Conservation (phyloP, 92 coral and sea anemone genomes). For the Virgularia gustaviana region DNA sequence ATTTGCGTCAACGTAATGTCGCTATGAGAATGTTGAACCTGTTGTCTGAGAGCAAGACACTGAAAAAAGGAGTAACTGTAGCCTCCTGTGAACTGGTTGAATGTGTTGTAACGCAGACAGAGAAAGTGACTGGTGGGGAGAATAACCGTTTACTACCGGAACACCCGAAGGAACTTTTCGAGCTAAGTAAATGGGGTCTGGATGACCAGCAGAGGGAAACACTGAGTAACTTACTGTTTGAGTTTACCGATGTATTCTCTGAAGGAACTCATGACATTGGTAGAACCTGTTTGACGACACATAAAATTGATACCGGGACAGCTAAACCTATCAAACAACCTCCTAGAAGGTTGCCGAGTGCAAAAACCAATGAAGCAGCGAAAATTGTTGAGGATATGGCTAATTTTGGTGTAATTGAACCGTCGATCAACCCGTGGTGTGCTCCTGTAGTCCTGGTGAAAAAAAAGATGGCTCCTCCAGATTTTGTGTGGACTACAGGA, state of each 20-base stretch:
- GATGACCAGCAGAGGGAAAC: background rate
- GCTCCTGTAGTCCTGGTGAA: too few relatives aligned
- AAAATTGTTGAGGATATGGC: conserved; percentile 7
- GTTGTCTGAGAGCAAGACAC: background rate
- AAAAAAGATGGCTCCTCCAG: too few relatives aligned
- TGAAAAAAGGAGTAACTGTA: conserved; percentile 15
- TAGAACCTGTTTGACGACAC: background rate
- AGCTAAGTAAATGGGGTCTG: background rate
- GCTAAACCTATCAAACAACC: background rate
- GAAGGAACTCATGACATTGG: background rate
- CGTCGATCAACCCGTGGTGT: too few relatives aligned
- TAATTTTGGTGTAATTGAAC: conserved; percentile 6
- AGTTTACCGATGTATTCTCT: background rate
- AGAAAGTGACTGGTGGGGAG: background rate
- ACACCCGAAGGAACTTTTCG: background rate
- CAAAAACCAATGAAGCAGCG: conserved; percentile 24
- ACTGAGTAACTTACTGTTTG: background rate
- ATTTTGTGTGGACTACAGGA: too few relatives aligned
- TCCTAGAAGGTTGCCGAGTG: too few relatives aligned
- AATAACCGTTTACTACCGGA: background rate
- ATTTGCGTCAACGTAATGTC: conserved; percentile 13
- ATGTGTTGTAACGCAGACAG: background rate
- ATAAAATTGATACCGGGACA: background rate
- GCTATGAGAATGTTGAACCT: conserved; percentile 24
- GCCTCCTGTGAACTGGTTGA: conserved; percentile 21